phyloP scores from a whole-genome alignment of 2,888 invertebrate species.

The Colostygia pectinataria region DNA sequence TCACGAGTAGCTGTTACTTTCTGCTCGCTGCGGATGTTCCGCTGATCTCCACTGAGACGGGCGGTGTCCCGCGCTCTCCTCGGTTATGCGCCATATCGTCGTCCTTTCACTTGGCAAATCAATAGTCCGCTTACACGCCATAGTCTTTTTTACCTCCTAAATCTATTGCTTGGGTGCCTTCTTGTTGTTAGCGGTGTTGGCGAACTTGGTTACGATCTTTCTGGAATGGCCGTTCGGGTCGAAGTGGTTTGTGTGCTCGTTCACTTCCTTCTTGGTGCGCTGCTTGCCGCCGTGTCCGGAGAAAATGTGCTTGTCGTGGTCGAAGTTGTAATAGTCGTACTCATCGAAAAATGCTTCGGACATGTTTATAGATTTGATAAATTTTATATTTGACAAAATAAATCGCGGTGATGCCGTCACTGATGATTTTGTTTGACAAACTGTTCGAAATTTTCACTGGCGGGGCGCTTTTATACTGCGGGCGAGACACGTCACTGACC shows the following conservation, averaged over 20 bases:
- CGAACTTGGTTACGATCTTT: constrained; percentile 93
- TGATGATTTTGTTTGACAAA: constrained; percentile 55
- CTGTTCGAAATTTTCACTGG: constrained; percentile 50
- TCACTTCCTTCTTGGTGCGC: constrained; percentile 93
- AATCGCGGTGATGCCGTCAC: constrained; percentile 54
- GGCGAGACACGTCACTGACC: constrained; percentile 73
- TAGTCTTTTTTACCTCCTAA: constrained; percentile 46
- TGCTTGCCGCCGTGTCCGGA: constrained; percentile 95
- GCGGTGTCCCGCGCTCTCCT: constrained; percentile 61
- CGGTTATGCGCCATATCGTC: constrained; percentile 72
- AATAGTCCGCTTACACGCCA: constrained; percentile 70
- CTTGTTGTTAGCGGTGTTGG: constrained; percentile 92
- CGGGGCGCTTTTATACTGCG: constrained; percentile 60
- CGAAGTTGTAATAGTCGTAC: constrained; percentile 97
- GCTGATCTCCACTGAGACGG: constrained; percentile 73
- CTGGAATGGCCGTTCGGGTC: constrained; percentile 97
- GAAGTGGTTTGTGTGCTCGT: constrained; percentile 94
- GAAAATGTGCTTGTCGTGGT: constrained; percentile 94
- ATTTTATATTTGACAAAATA: constrained; percentile 41
- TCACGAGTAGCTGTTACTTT: constrained; percentile 39
- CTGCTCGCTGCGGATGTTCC: constrained; percentile 70
- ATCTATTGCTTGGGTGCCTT: constrained; percentile 76
- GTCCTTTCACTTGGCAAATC: constrained; percentile 74
- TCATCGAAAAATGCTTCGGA: constrained; percentile 93
- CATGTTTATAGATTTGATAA: constrained; percentile 81